These are phyloP conservation scores for Leiothrix lutea DNA, from an alignment of 2,113 vertebrate species.

Conservation along the genomic window DNA sequence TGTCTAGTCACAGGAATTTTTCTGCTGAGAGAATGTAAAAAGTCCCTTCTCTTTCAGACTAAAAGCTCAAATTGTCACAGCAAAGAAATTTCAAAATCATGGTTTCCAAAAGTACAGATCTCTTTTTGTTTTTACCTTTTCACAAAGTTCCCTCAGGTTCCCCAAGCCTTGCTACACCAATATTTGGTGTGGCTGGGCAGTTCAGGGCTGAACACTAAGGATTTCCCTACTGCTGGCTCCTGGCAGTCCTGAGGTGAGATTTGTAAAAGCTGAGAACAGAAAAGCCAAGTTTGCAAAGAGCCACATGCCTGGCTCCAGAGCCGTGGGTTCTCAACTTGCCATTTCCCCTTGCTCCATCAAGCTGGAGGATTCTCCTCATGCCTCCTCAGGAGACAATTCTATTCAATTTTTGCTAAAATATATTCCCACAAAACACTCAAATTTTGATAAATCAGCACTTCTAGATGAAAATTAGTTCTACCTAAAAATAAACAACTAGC, in stretches of 20 bases:
- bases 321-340: background rate
- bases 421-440: background rate
- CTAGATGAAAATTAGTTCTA: background rate
- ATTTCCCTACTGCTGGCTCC: background rate
- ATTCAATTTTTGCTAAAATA: background rate
- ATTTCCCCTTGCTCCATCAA: background rate
- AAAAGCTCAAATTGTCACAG: background rate
- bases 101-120: background rate
- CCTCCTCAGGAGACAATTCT: background rate
- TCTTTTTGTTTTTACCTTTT: background rate
- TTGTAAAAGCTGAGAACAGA: background rate
- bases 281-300: background rate
- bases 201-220: background rate
- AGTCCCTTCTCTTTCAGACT: background rate
- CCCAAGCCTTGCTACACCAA: background rate
- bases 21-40: background rate
- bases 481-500: conserved; percentile 1
- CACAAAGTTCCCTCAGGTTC: background rate
- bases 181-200: background rate
- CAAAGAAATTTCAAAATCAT: background rate
- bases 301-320: background rate
- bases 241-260: background rate
- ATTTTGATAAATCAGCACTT: background rate
- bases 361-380: background rate
- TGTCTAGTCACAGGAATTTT: background rate